Evolutionary conservation across 2,797 vertebrate species (phyloP), one percentile per base, ranked within the genome.

Genomic region (Sebastes oblongus): DNA sequence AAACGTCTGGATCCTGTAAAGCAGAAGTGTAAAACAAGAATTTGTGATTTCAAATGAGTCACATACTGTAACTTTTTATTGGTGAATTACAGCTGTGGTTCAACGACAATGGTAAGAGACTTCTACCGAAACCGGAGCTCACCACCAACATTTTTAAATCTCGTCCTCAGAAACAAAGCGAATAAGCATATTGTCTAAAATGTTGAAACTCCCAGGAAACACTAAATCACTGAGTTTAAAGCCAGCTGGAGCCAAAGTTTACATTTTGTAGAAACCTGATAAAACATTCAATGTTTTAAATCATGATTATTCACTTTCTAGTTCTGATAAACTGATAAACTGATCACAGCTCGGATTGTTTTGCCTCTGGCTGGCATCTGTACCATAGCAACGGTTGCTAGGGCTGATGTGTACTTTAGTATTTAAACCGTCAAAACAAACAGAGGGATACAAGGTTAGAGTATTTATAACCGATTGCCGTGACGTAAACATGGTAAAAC

Each of bases 391-490:
- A 70, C 60, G 6, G 78, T 67, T 65, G 56, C 78, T 29, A 36
- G 12, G 66, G 39, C 39, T 20, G 39, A 30, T 72, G 52, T 70
- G 36, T 58, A 27, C 72, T 58, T n/a, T 77, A n/a, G 42, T 74
- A 54, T 56, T 82, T 52, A 25, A 72, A 66, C n/a, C 42, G 3
- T 50, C 65, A 24, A 30, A 67, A 60, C 66, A 65, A 67, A 65
- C 10, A n/a, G 22, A 16, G 1, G 2, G 25, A 65, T 65, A 65
- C 64, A 20, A 16, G 73, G 24, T 52, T 42, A 55, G 29, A 12
- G 24, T 58, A 64, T 68, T 80, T 59, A 30, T 72, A 82, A 36
- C 69, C 1, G 2, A n/a, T 11, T 39, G 24, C 72, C 14, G 3
- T 58, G 60, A 34, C 18, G 22, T 42, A 18, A 60, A 39, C 3